Conservation (phyloP, 1,140 invertebrate species). For the Brachionus plicatilis region DNA sequence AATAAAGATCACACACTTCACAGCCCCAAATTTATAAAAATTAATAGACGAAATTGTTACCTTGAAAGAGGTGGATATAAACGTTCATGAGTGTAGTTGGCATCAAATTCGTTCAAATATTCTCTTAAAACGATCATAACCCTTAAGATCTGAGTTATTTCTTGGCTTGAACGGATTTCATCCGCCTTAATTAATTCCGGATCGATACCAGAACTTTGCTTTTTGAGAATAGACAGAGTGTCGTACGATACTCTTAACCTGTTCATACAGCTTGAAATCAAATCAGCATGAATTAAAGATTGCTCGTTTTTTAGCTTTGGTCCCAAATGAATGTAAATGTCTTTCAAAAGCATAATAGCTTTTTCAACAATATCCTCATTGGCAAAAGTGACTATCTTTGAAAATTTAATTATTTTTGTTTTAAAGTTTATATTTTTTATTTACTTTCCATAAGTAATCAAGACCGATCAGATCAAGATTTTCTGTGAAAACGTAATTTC, state of each 20-base stretch:
- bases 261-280: conserved; percentile 80
- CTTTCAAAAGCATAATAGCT: conserved; percentile 82
- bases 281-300: conserved; percentile 76
- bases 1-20: too few relatives aligned
- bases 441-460: conserved; percentile 89
- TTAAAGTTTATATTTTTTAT: conserved; percentile 42
- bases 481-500: conserved; percentile 67
- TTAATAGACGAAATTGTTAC: neutral
- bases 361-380: conserved; percentile 82
- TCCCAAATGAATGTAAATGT: conserved; percentile 87
- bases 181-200: neutral
- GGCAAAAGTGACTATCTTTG: conserved; percentile 74
- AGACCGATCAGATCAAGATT: conserved; percentile 80
- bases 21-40: too few relatives aligned
- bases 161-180: conserved; percentile 44
- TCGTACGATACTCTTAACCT: conserved; percentile 74
- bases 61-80: conserved; percentile 74
- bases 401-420: neutral
- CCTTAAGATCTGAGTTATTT: conserved; percentile 68
- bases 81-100: conserved; percentile 79
- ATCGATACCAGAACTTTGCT: neutral
- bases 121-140: conserved; percentile 88
- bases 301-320: conserved; percentile 70
- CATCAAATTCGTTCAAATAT: conserved; percentile 91
- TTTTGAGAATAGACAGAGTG: conserved; percentile 53